Evolutionary conservation across 2,888 invertebrate genomes (phyloP), one percentile per base, ranked within the genome.

Genomic region (Homarus gammarus): DNA sequence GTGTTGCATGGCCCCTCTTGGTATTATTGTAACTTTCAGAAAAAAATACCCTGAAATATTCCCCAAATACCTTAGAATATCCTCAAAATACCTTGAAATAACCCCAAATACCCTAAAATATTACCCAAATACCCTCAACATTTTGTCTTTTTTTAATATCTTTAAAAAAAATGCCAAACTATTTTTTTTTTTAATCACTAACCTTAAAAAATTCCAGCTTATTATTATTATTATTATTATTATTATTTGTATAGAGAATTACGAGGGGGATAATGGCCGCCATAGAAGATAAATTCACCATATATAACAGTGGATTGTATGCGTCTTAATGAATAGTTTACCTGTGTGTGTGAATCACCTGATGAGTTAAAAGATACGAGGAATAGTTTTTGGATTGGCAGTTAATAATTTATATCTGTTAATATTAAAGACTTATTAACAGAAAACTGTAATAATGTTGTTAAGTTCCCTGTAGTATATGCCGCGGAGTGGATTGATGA

Each of bases 1-100:
- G 49, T 18, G 77, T 77, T 77, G 77, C 49, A 77, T 44, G 49
- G 77, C 77, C 49, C 56, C 56, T 56, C 56, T 5, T 56, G 56
- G 18, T 56, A 56, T 56, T 18, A 18, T 56, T 56, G 15, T 22
- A 56, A n/a, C n/a, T n/a, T n/a, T n/a, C n/a, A n/a, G n/a, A n/a
- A n/a, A n/a, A n/a, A n/a, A n/a, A n/a, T n/a, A n/a, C n/a, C n/a
- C n/a, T n/a, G n/a, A n/a, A n/a, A n/a, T n/a, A n/a, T n/a, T n/a
- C n/a, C n/a, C n/a, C n/a, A n/a, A n/a, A n/a, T n/a, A n/a, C n/a
- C n/a, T n/a, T n/a, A n/a, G n/a, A n/a, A n/a, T n/a, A n/a, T n/a
- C n/a, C n/a, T n/a, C n/a, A n/a, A n/a, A n/a, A n/a, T n/a, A n/a
- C n/a, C n/a, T n/a, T n/a, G n/a, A n/a, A n/a, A n/a, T n/a, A n/a